Conservation (phyloP, 2,888 invertebrate genomes). For the Acanthococcus lagerstroemiae region DNA sequence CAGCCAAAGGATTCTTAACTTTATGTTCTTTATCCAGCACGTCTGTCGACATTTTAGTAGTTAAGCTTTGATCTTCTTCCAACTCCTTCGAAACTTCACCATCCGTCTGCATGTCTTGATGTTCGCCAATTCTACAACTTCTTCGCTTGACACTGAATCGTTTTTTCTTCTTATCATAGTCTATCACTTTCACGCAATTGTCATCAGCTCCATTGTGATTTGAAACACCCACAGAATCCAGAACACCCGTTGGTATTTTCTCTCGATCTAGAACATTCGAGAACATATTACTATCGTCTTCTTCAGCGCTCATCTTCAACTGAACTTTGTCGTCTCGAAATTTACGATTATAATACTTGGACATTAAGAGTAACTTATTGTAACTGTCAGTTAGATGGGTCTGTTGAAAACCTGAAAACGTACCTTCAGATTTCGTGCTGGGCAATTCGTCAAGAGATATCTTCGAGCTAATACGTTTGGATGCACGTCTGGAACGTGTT, state of each 20-base stretch:
- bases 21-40: too few species aligned
- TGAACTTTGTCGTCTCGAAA: background rate
- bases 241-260: too few species aligned
- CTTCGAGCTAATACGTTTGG: background rate
- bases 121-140: too few species aligned
- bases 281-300: too few species aligned
- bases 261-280: background rate
- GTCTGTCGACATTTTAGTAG: too few species aligned
- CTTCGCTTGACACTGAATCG: too few species aligned
- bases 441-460: too few species aligned
- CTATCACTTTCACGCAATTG: background rate
- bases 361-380: background rate
- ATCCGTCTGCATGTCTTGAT: too few species aligned
- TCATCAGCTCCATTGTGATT: background rate
- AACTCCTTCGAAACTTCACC: too few species aligned
- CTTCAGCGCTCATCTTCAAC: background rate
- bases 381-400: background rate
- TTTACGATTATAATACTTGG: background rate
- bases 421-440: slow-evolving; percentile 4
- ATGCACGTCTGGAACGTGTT: background rate
- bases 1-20: too few species aligned
- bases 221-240: too few species aligned
- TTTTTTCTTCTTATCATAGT: background rate
- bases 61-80: too few species aligned
- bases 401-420: slow-evolving; percentile 9